Evolutionary conservation across 2,888 invertebrate species (phyloP).

Genomic region (Fissipunctia ypsillon): DNA sequence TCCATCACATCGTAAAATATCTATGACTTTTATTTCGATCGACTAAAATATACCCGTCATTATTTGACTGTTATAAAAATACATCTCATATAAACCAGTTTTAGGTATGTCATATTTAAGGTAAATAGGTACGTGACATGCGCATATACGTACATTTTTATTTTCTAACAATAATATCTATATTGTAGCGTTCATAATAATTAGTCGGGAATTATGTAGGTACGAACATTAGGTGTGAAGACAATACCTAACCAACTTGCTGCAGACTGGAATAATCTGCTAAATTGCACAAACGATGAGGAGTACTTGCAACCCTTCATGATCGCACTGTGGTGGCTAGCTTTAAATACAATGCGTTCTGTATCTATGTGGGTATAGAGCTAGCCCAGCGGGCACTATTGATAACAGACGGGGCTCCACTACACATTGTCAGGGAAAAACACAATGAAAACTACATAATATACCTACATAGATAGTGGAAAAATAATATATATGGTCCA

Average conservation of each 20-base stretch:
- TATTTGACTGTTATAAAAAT: neutral
- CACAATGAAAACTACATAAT: conserved; percentile 41
- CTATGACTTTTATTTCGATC: neutral
- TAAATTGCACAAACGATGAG: conserved; percentile 53
- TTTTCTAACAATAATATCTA: conserved; percentile 3
- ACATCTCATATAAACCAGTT: neutral
- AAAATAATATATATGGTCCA: conserved; percentile 23
- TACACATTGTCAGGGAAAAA: conserved; percentile 52
- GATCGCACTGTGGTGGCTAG: conserved; percentile 51
- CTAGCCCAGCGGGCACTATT: conserved; percentile 54
- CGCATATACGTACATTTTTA: neutral
- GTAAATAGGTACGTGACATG: conserved; percentile 2
- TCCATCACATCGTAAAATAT: neutral
- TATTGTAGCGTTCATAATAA: too few species aligned
- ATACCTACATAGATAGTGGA: conserved; percentile 12
- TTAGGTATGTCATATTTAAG: neutral
- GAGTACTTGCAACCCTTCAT: conserved; percentile 51
- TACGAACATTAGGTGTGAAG: neutral
- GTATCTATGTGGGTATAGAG: conserved; percentile 11
- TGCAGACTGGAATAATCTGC: conserved; percentile 49
- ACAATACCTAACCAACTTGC: conserved; percentile 18
- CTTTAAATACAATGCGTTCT: conserved; percentile 49
- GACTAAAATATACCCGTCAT: too few species aligned
- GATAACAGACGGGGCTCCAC: conserved; percentile 47
- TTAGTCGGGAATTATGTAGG: neutral